Evolutionary conservation across 2,888 invertebrate genomes (phyloP).

Genomic region (Calameuta idolon): DNA sequence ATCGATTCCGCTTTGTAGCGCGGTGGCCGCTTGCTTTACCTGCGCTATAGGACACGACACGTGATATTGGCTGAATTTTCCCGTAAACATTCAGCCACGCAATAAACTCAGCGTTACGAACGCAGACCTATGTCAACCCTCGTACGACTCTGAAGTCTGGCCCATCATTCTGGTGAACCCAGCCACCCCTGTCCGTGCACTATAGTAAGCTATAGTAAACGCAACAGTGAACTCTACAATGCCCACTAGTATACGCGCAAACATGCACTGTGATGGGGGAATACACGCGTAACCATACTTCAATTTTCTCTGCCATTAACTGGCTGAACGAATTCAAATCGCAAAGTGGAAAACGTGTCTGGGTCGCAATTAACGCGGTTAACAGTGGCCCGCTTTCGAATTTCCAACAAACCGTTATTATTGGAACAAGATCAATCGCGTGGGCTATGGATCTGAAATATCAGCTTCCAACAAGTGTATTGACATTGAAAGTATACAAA

Average conservation of each 20-base stretch:
- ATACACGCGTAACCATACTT: neutral
- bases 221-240: neutral
- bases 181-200: neutral
- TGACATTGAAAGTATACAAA: neutral
- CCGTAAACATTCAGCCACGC: neutral
- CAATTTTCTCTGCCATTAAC: neutral
- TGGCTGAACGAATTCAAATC: conserved; percentile 41
- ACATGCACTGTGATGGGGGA: neutral
- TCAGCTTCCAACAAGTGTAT: neutral
- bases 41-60: neutral
- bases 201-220: neutral
- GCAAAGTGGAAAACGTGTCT: conserved; percentile 31
- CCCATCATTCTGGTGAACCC: neutral
- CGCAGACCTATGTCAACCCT: neutral
- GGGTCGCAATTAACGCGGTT: conserved; percentile 35
- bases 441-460: neutral
- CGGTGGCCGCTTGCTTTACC: neutral
- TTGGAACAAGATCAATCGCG: neutral
- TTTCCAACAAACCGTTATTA: neutral
- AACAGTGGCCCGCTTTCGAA: conserved; percentile 10
- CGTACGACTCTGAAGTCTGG: neutral
- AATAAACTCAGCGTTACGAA: neutral
- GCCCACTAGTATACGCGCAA: neutral
- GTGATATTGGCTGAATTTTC: neutral
- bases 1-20: neutral